phyloP scores from a whole-genome alignment of 1,140 invertebrate species.

The Grapholita molesta region DNA sequence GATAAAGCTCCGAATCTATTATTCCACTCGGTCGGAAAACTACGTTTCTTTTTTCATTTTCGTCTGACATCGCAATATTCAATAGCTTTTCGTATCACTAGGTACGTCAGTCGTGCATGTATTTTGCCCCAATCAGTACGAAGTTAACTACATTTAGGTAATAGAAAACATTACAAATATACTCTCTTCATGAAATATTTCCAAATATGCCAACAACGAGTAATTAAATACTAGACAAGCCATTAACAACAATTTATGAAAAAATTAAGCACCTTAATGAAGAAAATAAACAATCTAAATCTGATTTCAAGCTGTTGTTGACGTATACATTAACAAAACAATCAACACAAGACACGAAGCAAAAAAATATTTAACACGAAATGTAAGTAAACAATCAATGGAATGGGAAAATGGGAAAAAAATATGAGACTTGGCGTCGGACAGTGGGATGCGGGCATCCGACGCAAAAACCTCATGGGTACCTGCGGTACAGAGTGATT shows the following conservation, averaged over 20 bases:
- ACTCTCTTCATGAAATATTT: too few species aligned
- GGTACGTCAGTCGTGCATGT: not conserved
- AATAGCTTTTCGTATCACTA: not conserved
- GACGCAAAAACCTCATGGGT: too few species aligned
- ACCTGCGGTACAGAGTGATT: too few species aligned
- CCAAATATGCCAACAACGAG: too few species aligned
- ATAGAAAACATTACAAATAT: too few species aligned
- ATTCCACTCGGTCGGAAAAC: conserved; percentile 27
- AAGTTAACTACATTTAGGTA: too few species aligned
- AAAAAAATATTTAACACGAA: not conserved
- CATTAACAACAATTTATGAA: not conserved
- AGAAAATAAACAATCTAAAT: not conserved
- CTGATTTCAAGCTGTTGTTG: not conserved
- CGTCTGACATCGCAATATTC: conserved; percentile 18
- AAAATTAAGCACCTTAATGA: not conserved
- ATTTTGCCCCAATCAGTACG: too few species aligned
- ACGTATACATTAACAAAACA: conserved; percentile 1
- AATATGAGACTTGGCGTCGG: not conserved
- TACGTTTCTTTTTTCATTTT: conserved; percentile 32
- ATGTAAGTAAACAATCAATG: conserved; percentile 4
- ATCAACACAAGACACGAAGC: not conserved
- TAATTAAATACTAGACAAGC: not conserved
- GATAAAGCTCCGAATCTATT: conserved; percentile 13
- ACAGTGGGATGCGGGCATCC: too few species aligned
- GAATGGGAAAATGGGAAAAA: not conserved